Conservation (phyloP, 1,140 invertebrate genomes). For the Zophobas morio region DNA sequence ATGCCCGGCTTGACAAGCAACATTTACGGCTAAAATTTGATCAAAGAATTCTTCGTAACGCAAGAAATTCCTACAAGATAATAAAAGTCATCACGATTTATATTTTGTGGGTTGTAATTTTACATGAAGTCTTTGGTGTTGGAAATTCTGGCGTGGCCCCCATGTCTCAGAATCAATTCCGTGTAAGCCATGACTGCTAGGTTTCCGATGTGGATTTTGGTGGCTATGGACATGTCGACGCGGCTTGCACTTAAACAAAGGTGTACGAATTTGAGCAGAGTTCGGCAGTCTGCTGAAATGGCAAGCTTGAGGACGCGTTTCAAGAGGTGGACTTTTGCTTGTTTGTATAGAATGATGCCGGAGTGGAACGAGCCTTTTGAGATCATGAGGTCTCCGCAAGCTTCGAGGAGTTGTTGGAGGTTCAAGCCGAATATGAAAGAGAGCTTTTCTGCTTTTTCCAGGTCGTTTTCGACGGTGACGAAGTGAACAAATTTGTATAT, state of each 20-base stretch:
- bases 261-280: conserved; percentile 77
- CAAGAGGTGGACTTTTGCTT: conserved; percentile 78
- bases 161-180: conserved; percentile 72
- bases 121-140: conserved; percentile 74
- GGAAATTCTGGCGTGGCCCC: conserved; percentile 61
- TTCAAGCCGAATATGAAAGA: conserved; percentile 77
- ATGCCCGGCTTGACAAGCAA: conserved; percentile 75
- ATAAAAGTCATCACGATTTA: conserved; percentile 40
- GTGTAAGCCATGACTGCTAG: conserved; percentile 79
- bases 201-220: conserved; percentile 79
- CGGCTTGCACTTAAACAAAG: conserved; percentile 72
- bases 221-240: conserved; percentile 74
- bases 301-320: conserved; percentile 83
- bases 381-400: conserved; percentile 80
- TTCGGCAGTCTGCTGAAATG: conserved; percentile 78
- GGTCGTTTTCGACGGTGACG: conserved; percentile 71
- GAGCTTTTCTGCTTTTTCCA: conserved; percentile 73
- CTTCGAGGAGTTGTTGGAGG: conserved; percentile 79
- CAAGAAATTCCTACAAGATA: conserved; percentile 74
- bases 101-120: conserved; percentile 53
- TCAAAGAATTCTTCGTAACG: conserved; percentile 79
- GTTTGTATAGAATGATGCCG: conserved; percentile 81
- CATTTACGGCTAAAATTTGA: conserved; percentile 77
- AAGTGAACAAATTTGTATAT: conserved; percentile 78
- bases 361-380: conserved; percentile 74